Base-by-base conservation (phyloP, 2,797 vertebrate species). In the Setipinna tenuifilis region DNA sequence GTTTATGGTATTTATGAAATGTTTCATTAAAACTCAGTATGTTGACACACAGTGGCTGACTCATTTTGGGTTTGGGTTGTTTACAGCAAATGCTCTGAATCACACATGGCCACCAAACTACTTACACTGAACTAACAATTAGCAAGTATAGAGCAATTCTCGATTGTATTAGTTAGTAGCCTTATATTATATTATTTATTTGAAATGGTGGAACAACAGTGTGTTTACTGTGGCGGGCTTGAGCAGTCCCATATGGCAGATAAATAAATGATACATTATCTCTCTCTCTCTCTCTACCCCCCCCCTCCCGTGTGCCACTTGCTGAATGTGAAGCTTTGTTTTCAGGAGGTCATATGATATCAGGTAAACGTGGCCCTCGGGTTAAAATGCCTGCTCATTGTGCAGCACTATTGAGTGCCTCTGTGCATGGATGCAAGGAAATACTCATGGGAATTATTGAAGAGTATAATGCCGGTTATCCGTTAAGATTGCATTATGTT, bases 21-120 rank as follows among this genome's bases (percentile, higher is more conserved):
- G 93, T 94, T 91, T 90, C 92, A 92, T 95, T 92, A 92, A 95
- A 93, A 86, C 93, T 95, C 94, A 92, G 89, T 91, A 91, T 89
- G 91, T 92, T 93, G 88, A 90, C 86, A 92, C 87, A 85, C 35
- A 71, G 71, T 44, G 35, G 17, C 17, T 9, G 25, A 88, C 87
- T 46, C 57, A 83, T 7, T 28, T 84, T 17, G 78, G 88, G 9
- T 86, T 41, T 83, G 54, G 65, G 7, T 62, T 84, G 0, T 78
- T 78, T 41, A 21, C 19, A 9, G 17, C 10, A 25, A 31, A 41
- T 44, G 7, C 5, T 41, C 3, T 75, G 14, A 78, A 21, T 7
- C 14, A 16, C 41, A 44, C 14, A 17, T 44, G 17, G 9, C 71
- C 35, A 41, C 71, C 6, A 17, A 10, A 5, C 1, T 35, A 44